phyloP scores from a whole-genome alignment of 2,888 invertebrate species.

The Amiota mariae region DNA sequence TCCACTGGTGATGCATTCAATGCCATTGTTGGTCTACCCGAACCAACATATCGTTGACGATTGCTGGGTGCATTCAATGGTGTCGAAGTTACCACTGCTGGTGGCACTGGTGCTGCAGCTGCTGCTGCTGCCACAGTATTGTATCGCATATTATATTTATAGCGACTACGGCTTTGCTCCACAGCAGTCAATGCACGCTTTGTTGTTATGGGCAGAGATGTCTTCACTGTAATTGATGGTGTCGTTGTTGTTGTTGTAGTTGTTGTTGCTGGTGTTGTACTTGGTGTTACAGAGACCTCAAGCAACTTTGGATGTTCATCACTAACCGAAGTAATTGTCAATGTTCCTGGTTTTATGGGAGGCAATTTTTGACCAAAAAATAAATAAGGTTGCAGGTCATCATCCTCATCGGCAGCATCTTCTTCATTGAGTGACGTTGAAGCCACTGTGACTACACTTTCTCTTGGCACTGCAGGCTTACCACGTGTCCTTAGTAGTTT shows the following conservation, averaged over 20 bases:
- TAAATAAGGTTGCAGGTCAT: slow-evolving; percentile 78
- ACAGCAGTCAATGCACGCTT: slow-evolving; percentile 58
- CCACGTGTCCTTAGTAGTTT: slow-evolving; percentile 56
- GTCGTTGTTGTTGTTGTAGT: slow-evolving; percentile 43
- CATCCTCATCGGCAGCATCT: neutral
- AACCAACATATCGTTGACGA: slow-evolving; percentile 56
- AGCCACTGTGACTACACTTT: slow-evolving; percentile 42
- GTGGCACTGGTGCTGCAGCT: slow-evolving; percentile 38
- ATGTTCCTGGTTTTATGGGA: slow-evolving; percentile 69
- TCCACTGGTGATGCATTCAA: slow-evolving; percentile 39
- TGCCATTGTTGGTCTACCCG: slow-evolving; percentile 54
- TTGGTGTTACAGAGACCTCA: slow-evolving; percentile 76
- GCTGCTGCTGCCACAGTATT: slow-evolving; percentile 32
- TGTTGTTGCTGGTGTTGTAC: slow-evolving; percentile 46
- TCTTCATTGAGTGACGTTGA: slow-evolving; percentile 48
- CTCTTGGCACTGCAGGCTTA: slow-evolving; percentile 47
- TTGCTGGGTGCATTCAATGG: slow-evolving; percentile 36
- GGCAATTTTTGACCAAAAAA: slow-evolving; percentile 81
- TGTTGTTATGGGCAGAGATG: slow-evolving; percentile 37
- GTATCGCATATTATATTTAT: slow-evolving; percentile 63
- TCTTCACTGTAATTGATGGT: slow-evolving; percentile 38
- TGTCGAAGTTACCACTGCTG: neutral
- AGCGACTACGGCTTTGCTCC: slow-evolving; percentile 63
- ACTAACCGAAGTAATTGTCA: slow-evolving; percentile 74
- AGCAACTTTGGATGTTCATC: slow-evolving; percentile 76